Conservation (phyloP, 2,113 vertebrate genomes). For the Pagrus major region DNA sequence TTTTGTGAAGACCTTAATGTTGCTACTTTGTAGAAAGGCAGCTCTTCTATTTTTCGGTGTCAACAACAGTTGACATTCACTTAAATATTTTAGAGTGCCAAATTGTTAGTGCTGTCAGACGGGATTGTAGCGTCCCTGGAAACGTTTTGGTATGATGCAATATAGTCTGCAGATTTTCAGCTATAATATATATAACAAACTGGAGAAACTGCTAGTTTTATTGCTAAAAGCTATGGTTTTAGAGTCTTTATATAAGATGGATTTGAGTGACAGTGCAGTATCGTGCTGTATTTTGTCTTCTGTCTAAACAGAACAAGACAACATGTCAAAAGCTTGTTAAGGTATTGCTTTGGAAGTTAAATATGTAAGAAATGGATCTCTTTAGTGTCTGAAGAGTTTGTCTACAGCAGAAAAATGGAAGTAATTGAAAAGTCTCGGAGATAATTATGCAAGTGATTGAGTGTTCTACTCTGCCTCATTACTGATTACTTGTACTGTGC, state of each 20-base stretch:
- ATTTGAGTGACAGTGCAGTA: background rate
- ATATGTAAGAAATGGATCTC: background rate
- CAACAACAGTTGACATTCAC: no score
- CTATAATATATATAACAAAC: background rate
- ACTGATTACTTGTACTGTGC: constrained; percentile 9
- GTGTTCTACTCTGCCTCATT: constrained; percentile 32
- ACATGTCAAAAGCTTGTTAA: background rate
- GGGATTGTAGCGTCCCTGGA: background rate
- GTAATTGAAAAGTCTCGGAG: constrained; percentile 23
- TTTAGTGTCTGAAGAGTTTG: background rate
- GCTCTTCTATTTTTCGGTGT: background rate
- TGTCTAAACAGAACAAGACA: background rate
- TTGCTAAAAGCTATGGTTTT: background rate
- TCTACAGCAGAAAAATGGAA: background rate
- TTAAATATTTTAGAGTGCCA: background rate
- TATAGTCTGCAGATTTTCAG: background rate
- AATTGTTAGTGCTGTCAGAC: no score
- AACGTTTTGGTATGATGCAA: background rate
- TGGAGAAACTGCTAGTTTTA: background rate
- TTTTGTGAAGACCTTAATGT: background rate
- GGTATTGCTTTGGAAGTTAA: background rate
- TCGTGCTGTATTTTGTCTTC: background rate
- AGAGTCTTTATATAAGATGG: background rate
- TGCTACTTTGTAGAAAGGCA: background rate
- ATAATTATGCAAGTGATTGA: constrained; percentile 44